Conservation (phyloP, 2,113 vertebrate genomes). For the Myotis brandtii region DNA sequence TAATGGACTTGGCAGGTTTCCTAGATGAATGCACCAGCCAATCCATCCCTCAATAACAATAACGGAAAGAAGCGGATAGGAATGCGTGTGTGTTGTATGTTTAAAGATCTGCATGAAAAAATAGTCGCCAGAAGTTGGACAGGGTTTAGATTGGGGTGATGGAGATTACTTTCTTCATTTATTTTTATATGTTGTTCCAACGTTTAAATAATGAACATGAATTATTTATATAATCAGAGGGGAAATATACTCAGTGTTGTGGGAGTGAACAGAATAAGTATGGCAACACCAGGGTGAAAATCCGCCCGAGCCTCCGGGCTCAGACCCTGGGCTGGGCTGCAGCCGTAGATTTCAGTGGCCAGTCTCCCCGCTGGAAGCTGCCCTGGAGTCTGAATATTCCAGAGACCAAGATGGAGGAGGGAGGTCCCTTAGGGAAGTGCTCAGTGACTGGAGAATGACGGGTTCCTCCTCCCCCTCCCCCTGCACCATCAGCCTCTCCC, state of each 20-base stretch:
- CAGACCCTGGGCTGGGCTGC: accelerated
- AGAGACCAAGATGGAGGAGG: neutral
- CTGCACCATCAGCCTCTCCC: too few species aligned
- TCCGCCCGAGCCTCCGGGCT: accelerated
- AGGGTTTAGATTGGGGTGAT: too few species aligned
- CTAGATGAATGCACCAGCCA: neutral
- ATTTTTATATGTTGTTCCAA: neutral
- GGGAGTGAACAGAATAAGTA: accelerated
- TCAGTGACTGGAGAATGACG: accelerated
- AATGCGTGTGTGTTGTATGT: accelerated
- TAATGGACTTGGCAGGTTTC: neutral
- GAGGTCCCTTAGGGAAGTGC: accelerated
- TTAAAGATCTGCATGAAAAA: neutral
- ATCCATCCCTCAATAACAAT: neutral
- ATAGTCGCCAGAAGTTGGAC: neutral
- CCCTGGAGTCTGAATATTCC: accelerated
- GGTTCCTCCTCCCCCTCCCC: accelerated
- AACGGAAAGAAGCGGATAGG: accelerated
- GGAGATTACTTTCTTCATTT: neutral
- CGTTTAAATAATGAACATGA: neutral
- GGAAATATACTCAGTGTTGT: neutral
- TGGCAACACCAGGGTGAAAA: neutral
- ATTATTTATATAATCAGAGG: neutral
- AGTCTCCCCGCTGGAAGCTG: neutral
- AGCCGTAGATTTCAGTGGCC: neutral